Percentiles rank a stretch among this genome's conserved stretches.
These are phyloP conservation scores for Danio kyathit DNA, from an alignment of 2,797 vertebrate genomes.

Conservation along the genomic window DNA sequence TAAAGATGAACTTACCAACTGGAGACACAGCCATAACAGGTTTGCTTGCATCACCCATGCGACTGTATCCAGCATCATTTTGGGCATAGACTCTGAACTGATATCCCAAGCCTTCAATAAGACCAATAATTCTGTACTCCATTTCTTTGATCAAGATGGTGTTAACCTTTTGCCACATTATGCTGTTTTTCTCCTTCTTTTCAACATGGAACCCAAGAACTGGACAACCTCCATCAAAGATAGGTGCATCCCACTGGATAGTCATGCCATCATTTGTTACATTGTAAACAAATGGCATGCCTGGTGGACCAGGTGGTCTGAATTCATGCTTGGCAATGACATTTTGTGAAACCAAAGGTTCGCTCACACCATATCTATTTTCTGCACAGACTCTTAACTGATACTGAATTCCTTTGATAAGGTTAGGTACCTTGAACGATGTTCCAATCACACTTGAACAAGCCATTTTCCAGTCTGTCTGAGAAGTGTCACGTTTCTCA, in stretches of 20 bases:
- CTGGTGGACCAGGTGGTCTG: slow-evolving; percentile 94
- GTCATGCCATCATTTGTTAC: slow-evolving; percentile 96
- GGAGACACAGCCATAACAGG: slow-evolving; percentile 91
- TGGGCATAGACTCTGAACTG: slow-evolving; percentile 94
- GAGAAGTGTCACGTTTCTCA: slow-evolving; percentile 91
- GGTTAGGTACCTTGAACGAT: slow-evolving; percentile 89
- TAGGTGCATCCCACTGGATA: slow-evolving; percentile 92
- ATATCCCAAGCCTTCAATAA: slow-evolving; percentile 95
- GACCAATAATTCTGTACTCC: slow-evolving; percentile 88
- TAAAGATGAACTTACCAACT: slow-evolving; percentile 88
- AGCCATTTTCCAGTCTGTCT: slow-evolving; percentile 94
- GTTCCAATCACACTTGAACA: slow-evolving; percentile 89
- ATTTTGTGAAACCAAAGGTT: slow-evolving; percentile 87
- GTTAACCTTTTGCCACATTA: slow-evolving; percentile 97
- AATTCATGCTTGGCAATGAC: slow-evolving; percentile 96
- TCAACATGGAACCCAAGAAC: slow-evolving; percentile 93
- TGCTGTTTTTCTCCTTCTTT: slow-evolving; percentile 97
- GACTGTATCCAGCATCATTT: slow-evolving; percentile 92
- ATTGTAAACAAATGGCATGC: slow-evolving; percentile 93
- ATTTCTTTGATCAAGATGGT: slow-evolving; percentile 84
- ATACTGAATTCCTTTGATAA: slow-evolving; percentile 92
- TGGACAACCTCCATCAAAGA: slow-evolving; percentile 93
- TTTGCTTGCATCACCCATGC: slow-evolving; percentile 93
- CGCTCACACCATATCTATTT: slow-evolving; percentile 92
- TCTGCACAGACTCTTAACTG: slow-evolving; percentile 96